These are phyloP conservation scores for Progne subis DNA, from an alignment of 2,113 vertebrate species.

Conservation along the genomic window DNA sequence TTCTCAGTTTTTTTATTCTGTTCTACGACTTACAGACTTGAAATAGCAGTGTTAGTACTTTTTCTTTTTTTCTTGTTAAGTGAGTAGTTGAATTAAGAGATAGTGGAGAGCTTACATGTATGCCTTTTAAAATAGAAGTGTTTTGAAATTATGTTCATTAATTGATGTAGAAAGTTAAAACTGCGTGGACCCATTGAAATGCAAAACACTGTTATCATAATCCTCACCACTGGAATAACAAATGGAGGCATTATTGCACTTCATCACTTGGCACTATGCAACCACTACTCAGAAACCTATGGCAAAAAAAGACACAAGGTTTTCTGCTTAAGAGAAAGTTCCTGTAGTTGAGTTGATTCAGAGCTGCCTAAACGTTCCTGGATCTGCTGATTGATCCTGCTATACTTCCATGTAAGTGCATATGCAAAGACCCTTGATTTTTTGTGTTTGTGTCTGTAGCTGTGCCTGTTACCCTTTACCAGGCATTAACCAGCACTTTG, in stretches of 20 bases:
- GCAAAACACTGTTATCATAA: background rate
- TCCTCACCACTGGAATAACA: background rate
- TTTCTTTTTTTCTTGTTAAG: background rate
- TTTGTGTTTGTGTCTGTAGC: background rate
- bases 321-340: background rate
- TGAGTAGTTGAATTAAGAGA: background rate
- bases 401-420: background rate
- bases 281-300: background rate
- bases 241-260: background rate
- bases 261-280: background rate
- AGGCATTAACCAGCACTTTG: background rate
- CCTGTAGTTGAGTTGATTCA: background rate
- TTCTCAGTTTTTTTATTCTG: background rate
- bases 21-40: background rate
- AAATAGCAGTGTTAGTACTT: background rate
- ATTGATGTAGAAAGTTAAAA: constrained; percentile 18
- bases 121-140: background rate
- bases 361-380: background rate
- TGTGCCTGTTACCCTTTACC: background rate
- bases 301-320: background rate
- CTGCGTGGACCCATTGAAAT: background rate
- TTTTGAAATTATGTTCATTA: constrained; percentile 26
- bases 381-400: background rate
- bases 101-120: background rate
- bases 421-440: background rate